Percentiles rank a stretch among this genome's conserved stretches.
phyloP scores from a whole-genome alignment of 2,888 invertebrate species.

The Scaptomyza flava region DNA sequence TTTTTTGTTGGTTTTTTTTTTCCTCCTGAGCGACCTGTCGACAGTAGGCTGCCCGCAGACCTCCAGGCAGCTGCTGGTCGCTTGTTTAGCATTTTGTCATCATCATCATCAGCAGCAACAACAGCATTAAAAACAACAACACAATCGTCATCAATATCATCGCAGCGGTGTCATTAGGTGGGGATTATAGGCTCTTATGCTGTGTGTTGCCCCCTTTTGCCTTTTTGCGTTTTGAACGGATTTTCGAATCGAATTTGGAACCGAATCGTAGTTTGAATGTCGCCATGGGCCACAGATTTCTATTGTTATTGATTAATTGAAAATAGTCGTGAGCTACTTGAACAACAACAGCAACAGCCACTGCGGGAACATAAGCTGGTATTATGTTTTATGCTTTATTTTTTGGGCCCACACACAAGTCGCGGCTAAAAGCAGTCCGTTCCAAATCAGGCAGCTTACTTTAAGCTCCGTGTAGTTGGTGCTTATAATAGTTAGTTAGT shows the following conservation, averaged over 20 bases:
- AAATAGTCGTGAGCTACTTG: constrained; percentile 64
- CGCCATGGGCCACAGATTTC: constrained; percentile 63
- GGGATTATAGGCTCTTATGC: constrained; percentile 53
- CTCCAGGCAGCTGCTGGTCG: constrained; percentile 64
- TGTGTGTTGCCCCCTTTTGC: constrained; percentile 40
- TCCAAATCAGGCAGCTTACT: constrained; percentile 6
- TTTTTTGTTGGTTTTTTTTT: constrained; percentile 35
- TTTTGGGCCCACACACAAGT: constrained; percentile 34
- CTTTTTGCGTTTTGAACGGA: constrained; percentile 17
- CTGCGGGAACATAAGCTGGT: constrained; percentile 2
- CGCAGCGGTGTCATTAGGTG: constrained; percentile 48
- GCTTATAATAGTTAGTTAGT: background rate
- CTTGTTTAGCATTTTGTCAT: constrained; percentile 73
- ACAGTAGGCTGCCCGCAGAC: constrained; percentile 72
- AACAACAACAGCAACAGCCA: constrained; percentile 29
- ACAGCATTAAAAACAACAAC: constrained; percentile 33
- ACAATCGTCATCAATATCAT: constrained; percentile 22
- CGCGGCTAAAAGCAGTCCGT: constrained; percentile 6
- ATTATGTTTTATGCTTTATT: background rate
- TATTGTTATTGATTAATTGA: constrained; percentile 75
- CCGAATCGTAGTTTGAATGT: constrained; percentile 36
- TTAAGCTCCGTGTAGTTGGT: constrained; percentile 10
- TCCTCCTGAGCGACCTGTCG: constrained; percentile 52
- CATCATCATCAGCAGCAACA: constrained; percentile 58
- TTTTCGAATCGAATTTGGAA: constrained; percentile 16